These are phyloP conservation scores for Mycteria americana DNA, from an alignment of 2,797 vertebrate genomes.

Conservation along the genomic window DNA sequence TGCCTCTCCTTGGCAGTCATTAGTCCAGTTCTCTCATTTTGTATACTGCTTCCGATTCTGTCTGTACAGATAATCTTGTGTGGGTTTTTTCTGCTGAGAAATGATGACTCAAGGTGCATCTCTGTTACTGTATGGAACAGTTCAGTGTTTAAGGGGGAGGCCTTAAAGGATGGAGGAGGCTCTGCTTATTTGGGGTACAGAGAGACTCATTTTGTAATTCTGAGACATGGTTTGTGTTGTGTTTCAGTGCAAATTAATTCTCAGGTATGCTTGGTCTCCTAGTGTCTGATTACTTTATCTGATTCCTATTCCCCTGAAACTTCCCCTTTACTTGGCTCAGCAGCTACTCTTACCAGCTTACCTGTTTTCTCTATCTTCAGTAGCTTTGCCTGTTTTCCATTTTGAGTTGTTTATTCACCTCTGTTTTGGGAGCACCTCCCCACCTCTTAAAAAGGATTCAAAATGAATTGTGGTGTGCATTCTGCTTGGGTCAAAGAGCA, in stretches of 20 bases:
- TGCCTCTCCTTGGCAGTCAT: not conserved
- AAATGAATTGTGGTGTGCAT: not conserved
- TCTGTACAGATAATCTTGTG: not conserved
- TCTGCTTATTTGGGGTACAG: not conserved
- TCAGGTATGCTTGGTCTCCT: not conserved
- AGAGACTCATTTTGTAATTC: not conserved
- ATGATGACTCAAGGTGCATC: not conserved
- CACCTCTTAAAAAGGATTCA: not conserved
- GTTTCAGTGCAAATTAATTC: not conserved
- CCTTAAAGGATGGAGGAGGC: not conserved
- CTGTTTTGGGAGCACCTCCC: not conserved
- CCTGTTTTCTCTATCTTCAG: not conserved
- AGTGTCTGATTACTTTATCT: not conserved
- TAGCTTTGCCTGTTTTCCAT: not conserved
- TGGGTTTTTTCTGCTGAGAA: not conserved
- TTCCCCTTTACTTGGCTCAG: not conserved
- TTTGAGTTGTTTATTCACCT: not conserved
- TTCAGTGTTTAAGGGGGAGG: not conserved
- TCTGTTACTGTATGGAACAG: not conserved
- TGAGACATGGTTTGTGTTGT: not conserved
- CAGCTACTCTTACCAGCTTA: not conserved
- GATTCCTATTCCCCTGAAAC: not conserved
- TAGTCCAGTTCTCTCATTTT: not conserved
- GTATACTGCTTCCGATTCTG: not conserved
- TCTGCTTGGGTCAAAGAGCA: not conserved